A percentile compares a stretch with the other conserved stretches of the same genome.
These are phyloP conservation scores for Hippocampus guttulatus DNA, from an alignment of 2,113 vertebrate genomes.

Conservation along the genomic window DNA sequence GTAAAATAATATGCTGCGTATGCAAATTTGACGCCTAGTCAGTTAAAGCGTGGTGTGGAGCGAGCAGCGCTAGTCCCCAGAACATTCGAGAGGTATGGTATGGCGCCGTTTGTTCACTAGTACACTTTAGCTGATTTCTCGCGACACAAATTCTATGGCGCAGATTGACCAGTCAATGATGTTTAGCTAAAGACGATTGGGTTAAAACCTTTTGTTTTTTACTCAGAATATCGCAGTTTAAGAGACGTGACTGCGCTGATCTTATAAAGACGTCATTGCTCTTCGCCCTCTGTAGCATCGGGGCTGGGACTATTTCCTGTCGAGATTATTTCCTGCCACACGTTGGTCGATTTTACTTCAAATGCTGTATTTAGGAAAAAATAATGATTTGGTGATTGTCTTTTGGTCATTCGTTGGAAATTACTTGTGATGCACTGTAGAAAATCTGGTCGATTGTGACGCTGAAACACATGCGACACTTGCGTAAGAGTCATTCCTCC, in stretches of 20 bases:
- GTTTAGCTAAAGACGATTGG: neutral
- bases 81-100: conserved; percentile 70
- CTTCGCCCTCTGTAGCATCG: conserved; percentile 9
- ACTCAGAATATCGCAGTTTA: neutral
- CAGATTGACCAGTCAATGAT: fast-evolving
- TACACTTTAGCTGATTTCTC: fast-evolving
- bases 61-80: conserved; percentile 31
- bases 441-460: too few species aligned
- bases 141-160: neutral
- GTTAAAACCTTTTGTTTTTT: neutral
- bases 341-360: neutral
- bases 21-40: neutral
- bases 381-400: too few species aligned
- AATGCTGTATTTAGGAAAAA: neutral
- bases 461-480: neutral
- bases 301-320: conserved; percentile 37
- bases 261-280: neutral
- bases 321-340: neutral
- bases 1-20: neutral
- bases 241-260: conserved; percentile 2
- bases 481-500: conserved; percentile 1
- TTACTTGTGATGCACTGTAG: neutral
- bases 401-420: neutral
- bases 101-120: neutral
- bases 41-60: conserved; percentile 40